Conservation (phyloP, 2,888 invertebrate genomes). For the Ormia ochracea region DNA sequence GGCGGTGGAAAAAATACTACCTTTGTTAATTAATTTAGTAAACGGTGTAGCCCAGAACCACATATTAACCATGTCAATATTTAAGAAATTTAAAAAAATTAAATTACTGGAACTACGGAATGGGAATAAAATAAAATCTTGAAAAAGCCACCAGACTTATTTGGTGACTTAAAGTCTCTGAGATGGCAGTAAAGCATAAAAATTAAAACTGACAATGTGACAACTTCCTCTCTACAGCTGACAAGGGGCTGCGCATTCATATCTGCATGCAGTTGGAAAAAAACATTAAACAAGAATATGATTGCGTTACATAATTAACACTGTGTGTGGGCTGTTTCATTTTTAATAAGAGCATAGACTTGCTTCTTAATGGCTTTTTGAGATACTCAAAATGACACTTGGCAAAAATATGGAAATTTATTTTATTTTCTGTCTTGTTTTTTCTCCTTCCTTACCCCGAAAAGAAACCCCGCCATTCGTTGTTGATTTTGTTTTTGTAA, state of each 20-base stretch:
- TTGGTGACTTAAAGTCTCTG: constrained; percentile 58
- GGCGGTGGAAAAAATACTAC: too few species aligned
- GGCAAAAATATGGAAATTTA: constrained; percentile 36
- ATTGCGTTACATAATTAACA: constrained; percentile 22
- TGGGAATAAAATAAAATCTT: background rate
- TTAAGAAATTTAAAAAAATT: background rate
- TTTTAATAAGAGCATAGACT: constrained; percentile 10
- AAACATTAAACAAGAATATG: constrained; percentile 8
- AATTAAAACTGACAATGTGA: constrained; percentile 34
- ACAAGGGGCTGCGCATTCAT: background rate
- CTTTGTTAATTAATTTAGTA: too few species aligned
- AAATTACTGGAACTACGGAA: background rate
- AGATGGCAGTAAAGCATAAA: constrained; percentile 46
- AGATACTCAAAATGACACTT: constrained; percentile 49
- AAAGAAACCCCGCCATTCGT: constrained; percentile 38
- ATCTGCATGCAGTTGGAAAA: constrained; percentile 5
- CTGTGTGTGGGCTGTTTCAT: constrained; percentile 53
- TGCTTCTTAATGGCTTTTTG: constrained; percentile 34
- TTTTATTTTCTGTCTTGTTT: background rate
- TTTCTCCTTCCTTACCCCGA: background rate
- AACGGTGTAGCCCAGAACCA: background rate
- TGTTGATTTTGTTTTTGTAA: background rate
- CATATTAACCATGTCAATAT: background rate
- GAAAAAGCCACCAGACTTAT: constrained; percentile 10
- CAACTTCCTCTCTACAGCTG: constrained; percentile 31